These are phyloP conservation scores for Sycobia sp. DNA, from an alignment of 1,140 invertebrate species.

Conservation along the genomic window DNA sequence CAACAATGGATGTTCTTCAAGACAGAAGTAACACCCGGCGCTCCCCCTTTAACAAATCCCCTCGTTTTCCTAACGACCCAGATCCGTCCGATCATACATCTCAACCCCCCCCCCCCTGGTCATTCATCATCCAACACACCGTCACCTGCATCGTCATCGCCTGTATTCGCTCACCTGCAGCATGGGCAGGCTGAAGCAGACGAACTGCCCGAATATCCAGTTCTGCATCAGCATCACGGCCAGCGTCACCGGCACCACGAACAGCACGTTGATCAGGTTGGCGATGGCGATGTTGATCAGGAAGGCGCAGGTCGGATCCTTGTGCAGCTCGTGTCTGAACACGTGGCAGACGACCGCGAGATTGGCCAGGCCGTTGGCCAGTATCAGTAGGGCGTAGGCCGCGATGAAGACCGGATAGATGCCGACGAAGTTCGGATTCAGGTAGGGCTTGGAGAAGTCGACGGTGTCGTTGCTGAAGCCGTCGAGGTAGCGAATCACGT, in stretches of 20 bases:
- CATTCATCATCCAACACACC: no score
- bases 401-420: conserved; percentile 71
- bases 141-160: no score
- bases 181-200: conserved; percentile 79
- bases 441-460: conserved; percentile 56
- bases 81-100: no score
- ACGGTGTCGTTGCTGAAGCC: conserved; percentile 50
- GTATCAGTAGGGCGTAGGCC: conserved; percentile 66
- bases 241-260: conserved; percentile 72
- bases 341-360: conserved; percentile 67
- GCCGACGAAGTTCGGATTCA: conserved; percentile 59
- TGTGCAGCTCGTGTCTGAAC: conserved; percentile 65
- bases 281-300: conserved; percentile 72
- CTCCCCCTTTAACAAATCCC: no score
- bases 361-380: conserved; percentile 67
- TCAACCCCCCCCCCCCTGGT: no score
- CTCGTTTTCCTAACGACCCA: no score
- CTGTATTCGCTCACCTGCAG: conserved; percentile 65
- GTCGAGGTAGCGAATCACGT: conserved; percentile 42
- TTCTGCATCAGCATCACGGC: conserved; percentile 73
- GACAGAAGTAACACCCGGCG: no score
- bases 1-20: no score
- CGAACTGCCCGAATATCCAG: conserved; percentile 75
- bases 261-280: conserved; percentile 70
- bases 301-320: conserved; percentile 70